These are phyloP conservation scores for Nipponacmea schrenckii DNA, from an alignment of 2,888 invertebrate genomes.

Conservation along the genomic window DNA sequence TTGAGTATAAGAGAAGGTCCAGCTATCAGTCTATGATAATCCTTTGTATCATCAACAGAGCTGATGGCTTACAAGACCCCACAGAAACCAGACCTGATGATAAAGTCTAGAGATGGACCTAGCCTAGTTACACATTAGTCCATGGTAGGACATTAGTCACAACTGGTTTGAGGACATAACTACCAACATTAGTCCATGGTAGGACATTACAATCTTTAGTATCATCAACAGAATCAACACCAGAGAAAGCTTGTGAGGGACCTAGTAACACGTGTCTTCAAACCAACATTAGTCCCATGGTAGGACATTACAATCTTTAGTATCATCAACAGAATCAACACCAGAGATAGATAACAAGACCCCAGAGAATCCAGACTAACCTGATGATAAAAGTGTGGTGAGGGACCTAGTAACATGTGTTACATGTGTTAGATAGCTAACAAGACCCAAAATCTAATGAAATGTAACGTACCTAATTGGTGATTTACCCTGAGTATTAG, in stretches of 20 bases:
- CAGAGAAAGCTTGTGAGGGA: slow-evolving; percentile 12
- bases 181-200: too few species aligned
- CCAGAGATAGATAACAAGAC: neutral
- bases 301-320: too few species aligned
- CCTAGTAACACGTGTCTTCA: slow-evolving; percentile 25
- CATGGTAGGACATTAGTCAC: too few species aligned
- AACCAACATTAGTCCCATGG: slow-evolving; percentile 28
- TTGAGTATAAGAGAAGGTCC: too few species aligned
- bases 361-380: neutral
- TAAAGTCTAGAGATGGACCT: neutral
- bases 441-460: too few species aligned
- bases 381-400: neutral
- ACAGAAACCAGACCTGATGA: neutral
- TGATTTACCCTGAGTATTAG: slow-evolving; percentile 13
- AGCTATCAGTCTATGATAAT: too few species aligned
- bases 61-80: neutral
- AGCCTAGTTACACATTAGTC: too few species aligned
- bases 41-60: too few species aligned
- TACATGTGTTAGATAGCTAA: too few species aligned
- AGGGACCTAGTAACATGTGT: slow-evolving; percentile 19
- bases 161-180: too few species aligned
- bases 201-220: neutral
- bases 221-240: slow-evolving; percentile 8
- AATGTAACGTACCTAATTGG: slow-evolving; percentile 12
- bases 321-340: too few species aligned